These are phyloP conservation scores for Oceanites oceanicus DNA, from an alignment of 2,113 vertebrate species.

Conservation along the genomic window DNA sequence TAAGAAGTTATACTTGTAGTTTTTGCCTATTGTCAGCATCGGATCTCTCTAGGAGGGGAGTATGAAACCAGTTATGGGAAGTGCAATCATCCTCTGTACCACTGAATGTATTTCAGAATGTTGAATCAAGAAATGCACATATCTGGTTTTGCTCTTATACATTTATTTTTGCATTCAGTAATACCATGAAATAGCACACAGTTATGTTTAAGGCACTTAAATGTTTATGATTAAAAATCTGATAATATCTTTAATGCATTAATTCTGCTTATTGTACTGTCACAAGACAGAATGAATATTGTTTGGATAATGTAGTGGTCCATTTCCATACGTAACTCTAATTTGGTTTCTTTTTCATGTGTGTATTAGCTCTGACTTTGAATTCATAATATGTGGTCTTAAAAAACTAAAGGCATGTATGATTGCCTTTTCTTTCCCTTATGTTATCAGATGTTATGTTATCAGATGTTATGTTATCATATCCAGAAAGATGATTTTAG, in stretches of 20 bases:
- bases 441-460: not conserved
- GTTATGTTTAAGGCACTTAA: not conserved
- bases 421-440: not conserved
- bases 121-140: not conserved
- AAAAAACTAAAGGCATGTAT: not conserved
- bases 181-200: not conserved
- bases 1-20: not conserved
- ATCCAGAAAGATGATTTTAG: not conserved
- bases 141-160: not conserved
- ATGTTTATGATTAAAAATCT: not conserved
- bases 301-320: not conserved
- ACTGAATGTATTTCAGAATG: not conserved
- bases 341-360: not conserved
- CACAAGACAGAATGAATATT: not conserved
- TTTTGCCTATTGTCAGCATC: not conserved
- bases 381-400: not conserved
- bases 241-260: not conserved
- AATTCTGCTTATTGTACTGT: not conserved
- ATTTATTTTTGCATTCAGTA: not conserved
- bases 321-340: not conserved
- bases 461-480: not conserved
- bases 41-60: not conserved
- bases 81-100: not conserved
- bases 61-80: not conserved
- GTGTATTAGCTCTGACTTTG: not conserved